phyloP scores from a whole-genome alignment of 37 sponge, comb jelly and placozoan genomes.

The Spongilla lacustris region DNA sequence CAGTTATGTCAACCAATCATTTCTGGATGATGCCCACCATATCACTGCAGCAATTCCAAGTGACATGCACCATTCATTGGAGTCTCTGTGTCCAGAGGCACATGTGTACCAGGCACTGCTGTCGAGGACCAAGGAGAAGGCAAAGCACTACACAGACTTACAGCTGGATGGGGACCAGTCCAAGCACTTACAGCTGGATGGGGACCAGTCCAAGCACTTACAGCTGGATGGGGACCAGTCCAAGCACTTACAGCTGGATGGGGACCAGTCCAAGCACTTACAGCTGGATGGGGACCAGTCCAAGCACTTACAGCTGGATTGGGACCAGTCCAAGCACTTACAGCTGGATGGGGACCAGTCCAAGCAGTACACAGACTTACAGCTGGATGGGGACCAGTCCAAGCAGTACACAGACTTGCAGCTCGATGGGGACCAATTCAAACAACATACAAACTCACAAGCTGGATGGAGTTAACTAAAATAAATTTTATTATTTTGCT shows the following conservation, averaged over 20 bases:
- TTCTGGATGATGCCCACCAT: neutral
- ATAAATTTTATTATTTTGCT: no score
- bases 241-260: neutral
- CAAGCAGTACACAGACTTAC: no score
- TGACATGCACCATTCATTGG: neutral
- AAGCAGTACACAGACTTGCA: no score
- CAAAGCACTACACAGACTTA: neutral
- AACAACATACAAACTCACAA: no score
- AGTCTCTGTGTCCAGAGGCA: neutral
- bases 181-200: neutral
- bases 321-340: neutral
- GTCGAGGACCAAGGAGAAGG: neutral
- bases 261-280: neutral
- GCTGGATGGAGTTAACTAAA: no score
- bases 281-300: neutral
- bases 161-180: neutral
- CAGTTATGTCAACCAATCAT: neutral
- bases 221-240: neutral
- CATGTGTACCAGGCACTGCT: neutral
- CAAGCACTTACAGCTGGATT: neutral
- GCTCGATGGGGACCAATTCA: no score
- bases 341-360: neutral
- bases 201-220: neutral
- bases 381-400: no score
- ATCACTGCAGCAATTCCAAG: neutral